phyloP scores from a whole-genome alignment of 2,888 invertebrate species.

The Brachyopa scutellaris region DNA sequence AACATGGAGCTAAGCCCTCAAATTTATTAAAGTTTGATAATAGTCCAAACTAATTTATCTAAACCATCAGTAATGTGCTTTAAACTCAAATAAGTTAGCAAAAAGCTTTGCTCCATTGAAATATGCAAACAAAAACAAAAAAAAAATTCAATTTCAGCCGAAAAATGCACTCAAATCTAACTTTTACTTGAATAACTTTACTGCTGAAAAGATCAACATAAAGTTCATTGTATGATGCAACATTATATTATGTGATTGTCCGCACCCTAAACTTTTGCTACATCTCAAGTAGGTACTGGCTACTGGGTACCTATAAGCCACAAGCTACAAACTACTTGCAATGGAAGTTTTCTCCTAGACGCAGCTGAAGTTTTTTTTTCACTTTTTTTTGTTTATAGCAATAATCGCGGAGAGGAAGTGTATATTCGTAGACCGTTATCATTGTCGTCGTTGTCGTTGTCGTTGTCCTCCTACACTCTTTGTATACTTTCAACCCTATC shows the following conservation, averaged over 20 bases:
- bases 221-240: constrained; percentile 42
- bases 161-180: constrained; percentile 10
- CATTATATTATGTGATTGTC: constrained; percentile 38
- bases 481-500: constrained; percentile 17
- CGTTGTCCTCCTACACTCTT: neutral
- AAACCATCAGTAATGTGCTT: too few relatives aligned
- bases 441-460: neutral
- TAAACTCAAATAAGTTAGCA: too few relatives aligned
- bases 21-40: too few relatives aligned
- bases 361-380: constrained; percentile 33
- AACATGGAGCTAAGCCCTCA: too few relatives aligned
- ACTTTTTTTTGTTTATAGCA: too few relatives aligned
- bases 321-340: constrained; percentile 46
- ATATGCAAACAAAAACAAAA: too few relatives aligned
- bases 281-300: constrained; percentile 1
- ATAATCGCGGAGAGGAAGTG: constrained; percentile 41
- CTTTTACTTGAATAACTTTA: constrained; percentile 25
- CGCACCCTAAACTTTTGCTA: neutral
- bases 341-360: constrained; percentile 24
- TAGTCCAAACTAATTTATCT: too few relatives aligned
- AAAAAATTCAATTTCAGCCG: constrained; percentile 4
- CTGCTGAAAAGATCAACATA: constrained; percentile 38
- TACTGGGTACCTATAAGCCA: too few relatives aligned
- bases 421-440: neutral
- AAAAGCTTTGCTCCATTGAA: too few relatives aligned